Percentiles rank a stretch among this genome's conserved stretches.
phyloP scores from a whole-genome alignment of 2,797 vertebrate species.

The Enteromius fasciolatus region DNA sequence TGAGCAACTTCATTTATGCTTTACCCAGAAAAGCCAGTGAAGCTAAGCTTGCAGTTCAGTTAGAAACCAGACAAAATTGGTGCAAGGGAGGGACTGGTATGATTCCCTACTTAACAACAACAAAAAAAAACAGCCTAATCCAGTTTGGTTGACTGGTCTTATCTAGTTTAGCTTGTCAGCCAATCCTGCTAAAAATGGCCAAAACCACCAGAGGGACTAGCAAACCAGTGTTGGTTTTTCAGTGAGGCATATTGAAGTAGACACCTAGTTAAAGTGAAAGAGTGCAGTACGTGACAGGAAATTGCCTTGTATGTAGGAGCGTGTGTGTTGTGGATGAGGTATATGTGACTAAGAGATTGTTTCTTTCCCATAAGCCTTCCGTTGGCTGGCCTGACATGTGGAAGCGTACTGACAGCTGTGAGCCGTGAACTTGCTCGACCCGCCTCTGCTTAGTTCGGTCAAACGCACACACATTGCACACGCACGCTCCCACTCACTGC shows the following conservation, averaged over 20 bases:
- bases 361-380: constrained; percentile 35
- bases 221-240: neutral
- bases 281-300: constrained; percentile 23
- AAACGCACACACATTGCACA: constrained; percentile 68
- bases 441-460: constrained; percentile 72
- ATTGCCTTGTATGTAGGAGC: constrained; percentile 19
- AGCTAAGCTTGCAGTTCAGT: neutral
- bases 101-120: neutral
- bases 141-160: neutral
- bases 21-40: neutral
- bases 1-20: constrained; percentile 1
- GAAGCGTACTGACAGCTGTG: constrained; percentile 66
- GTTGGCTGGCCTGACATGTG: constrained; percentile 63
- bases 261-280: neutral
- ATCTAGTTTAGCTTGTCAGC: neutral
- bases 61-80: neutral
- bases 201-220: neutral
- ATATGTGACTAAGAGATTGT: constrained; percentile 20
- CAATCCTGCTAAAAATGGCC: neutral
- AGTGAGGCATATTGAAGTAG: neutral
- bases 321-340: constrained; percentile 13
- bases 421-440: constrained; percentile 78
- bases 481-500: constrained; percentile 32
- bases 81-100: neutral
- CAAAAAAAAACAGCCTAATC: neutral